Evolutionary conservation across 2,888 invertebrate genomes (phyloP), one percentile per base, ranked within the genome.

Genomic region (Clivina fossor): DNA sequence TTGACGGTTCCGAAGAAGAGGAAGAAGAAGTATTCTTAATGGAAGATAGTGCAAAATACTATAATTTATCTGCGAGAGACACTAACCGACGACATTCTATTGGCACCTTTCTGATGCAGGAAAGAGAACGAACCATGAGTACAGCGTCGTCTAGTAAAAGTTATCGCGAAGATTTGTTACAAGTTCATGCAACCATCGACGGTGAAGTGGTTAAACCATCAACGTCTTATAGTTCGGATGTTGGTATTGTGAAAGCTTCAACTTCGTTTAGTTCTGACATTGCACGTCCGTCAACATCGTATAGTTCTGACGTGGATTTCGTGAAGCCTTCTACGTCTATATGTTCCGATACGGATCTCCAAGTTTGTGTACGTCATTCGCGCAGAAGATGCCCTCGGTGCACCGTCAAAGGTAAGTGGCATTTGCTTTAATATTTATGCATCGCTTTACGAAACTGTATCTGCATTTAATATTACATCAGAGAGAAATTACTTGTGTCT

Each of bases 11-110:
- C 7, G 55, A 55, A 24, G 76, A 74, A 55, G 78, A 79, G 59
- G 77, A 79, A 22, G 82, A 81, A 59, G 81, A 83, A 65, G 82
- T 85, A 0, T 84, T 85, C 68, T 77, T 86, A 62, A 79, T 70
- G 1, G 72, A 74, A 28, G 76, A 76, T 20, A 73, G 76, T 53
- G 76, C 73, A 2, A 73, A 76, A 48, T 80, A 80, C 64, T 79
- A 80, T 64, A 80, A 81, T 62, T 65, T 78, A 2, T 67, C 74
- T 9, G 69, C 74, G 5, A 72, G 71, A 7, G 78, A 77, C 0
- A 71, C 59, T 51, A 64, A 64, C 41, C 68, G 79, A 28, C 75
- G 87, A 59, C 86, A 86, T 66, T 86, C 86, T 0, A 84, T 86
- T 13, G 83, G 86, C 4, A 83, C 84, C 0, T 85, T 84, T 65